Evolutionary conservation across 2,888 invertebrate species (phyloP), one percentile per base, ranked within the genome.

Genomic region (Cetonia aurata): DNA sequence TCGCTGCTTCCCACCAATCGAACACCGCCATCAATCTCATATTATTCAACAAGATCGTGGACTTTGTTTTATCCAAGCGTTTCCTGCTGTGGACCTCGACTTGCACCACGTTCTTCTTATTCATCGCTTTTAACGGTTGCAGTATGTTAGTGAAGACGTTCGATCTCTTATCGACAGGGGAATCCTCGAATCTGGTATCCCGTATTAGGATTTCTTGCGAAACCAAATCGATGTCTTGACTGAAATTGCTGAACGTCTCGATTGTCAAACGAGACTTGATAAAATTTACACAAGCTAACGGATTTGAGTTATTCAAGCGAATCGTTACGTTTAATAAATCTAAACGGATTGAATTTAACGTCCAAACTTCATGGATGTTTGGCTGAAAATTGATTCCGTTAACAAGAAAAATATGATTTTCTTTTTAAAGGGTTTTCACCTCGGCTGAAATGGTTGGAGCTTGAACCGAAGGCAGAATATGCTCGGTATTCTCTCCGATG

Each of bases 11-110:
- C 90, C 97, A 93, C 95, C 97, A 98, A 85, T 97, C 96, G 77
- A 97, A 87, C 74, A 98, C 92, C 0, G 95, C 94, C 90, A 98
- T 96, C 70, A 98, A 86, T 46, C 97, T 88, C 96, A 98, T 97
- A 83, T 96, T 96, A 86, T 98, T 97, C 67, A 98, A 86, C 55
- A 98, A 86, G 73, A 98, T 91, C 1, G 96, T 96, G 79, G 96
- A 95, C 75, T 94, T 92, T 0, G 91, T 89, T 17, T 89, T 88
- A 78, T 90, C 91, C 56, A 84, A 88, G 66, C 89, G 89, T 82
- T 87, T 90, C 72, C 94, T 89, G 69, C 83, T 84, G 73, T 85
- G 85, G 19, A 85, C 79, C 75, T 84, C 84, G 0, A 81, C 84
- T 71, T 84, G 85, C n/a, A 85, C 83, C 6, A 81, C 69, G 50